Conservation (phyloP, 2,113 vertebrate species). For the Rostratula benghalensis region DNA sequence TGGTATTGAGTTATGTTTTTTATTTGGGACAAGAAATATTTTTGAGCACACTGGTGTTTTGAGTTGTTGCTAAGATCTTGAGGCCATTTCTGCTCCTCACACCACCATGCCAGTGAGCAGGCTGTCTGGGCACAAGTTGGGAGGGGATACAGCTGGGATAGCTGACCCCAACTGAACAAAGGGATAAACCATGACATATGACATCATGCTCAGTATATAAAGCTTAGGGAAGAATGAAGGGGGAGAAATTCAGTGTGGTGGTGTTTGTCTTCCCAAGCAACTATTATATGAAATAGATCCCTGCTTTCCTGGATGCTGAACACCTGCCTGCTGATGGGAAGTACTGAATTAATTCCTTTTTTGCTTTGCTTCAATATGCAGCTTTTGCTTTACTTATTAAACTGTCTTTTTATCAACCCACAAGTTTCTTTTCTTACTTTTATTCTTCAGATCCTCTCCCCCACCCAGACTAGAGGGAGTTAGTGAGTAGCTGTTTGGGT, state of each 20-base stretch:
- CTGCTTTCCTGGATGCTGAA: neutral
- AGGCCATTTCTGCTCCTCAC: neutral
- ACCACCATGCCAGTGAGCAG: neutral
- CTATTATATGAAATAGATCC: neutral
- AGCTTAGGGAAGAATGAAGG: neutral
- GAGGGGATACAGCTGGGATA: neutral
- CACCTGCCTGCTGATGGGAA: neutral
- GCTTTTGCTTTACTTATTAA: neutral
- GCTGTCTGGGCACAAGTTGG: neutral
- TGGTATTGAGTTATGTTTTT: neutral
- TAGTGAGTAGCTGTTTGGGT: neutral
- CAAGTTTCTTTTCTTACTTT: neutral
- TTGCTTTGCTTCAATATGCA: neutral
- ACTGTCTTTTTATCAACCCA: neutral
- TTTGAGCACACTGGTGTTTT: neutral
- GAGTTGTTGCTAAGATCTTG: neutral
- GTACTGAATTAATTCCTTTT: neutral
- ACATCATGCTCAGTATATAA: neutral
- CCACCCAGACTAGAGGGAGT: neutral
- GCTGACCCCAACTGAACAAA: neutral
- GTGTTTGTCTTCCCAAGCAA: neutral
- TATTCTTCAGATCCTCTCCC: neutral
- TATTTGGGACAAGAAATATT: neutral
- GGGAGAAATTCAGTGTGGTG: neutral
- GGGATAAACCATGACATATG: neutral